Evolutionary conservation across 2,113 vertebrate species (phyloP), one percentile per base, ranked within the genome.

Genomic region (Sialia sialis): DNA sequence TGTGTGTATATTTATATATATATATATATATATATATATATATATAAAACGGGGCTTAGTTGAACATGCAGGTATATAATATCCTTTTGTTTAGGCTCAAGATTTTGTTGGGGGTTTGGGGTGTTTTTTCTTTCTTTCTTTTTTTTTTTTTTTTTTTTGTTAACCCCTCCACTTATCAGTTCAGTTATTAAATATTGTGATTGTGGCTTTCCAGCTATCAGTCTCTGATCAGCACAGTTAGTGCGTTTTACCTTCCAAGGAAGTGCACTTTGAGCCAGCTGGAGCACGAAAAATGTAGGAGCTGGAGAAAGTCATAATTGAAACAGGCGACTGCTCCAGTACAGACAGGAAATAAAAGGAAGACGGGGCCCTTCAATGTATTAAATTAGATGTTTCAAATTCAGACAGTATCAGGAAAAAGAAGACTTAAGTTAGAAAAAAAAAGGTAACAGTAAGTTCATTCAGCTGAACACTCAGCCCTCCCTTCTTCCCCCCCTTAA

Each of bases 281-380:
- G 98, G 97, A 98, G 98, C 98, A 90, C 70, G 6, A 96, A 97
- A 97, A 97, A 97, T 97, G 98, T 96, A 98, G 97, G 90, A 98
- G 98, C 98, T 97, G 98, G 98, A 98, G 98, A 98, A 98, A 98
- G 98, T 98, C 97, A 96, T 99, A 99, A 99, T 99, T 99, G 98
- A 99, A 99, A 99, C 98, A 99, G 99, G 99, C 98, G 98, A 99
- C 98, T 98, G 98, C 98, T 98, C 97, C 98, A 97, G 98, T 96
- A 97, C 98, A 99, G 99, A 99, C 99, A 99, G 99, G 99, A 99
- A 99, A 99, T 99, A 98, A 99, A 98, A 98, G 98, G 98, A 98
- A 98, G 98, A 98, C 98, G 97, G 98, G 98, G 98, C 99, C 98
- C 98, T 99, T 98, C 98, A 98, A 98, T 97, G 98, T 97, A 98